Base-by-base conservation (phyloP, 2,113 vertebrate species). In the Pavo muticus region DNA sequence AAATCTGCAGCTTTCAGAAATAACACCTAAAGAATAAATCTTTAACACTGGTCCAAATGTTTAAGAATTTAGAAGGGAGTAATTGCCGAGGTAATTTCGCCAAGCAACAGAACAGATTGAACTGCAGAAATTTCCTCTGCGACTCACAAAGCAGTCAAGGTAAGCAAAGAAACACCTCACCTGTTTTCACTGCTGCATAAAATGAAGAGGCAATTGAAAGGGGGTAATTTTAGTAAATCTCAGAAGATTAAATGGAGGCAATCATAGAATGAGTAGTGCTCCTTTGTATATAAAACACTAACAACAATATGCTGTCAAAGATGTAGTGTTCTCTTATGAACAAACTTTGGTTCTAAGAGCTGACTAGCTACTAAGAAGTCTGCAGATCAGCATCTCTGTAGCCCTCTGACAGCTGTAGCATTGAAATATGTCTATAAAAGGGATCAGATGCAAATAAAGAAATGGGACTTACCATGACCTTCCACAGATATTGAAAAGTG, bases 201-300 rank as follows among this genome's bases (percentile, higher is more conserved):
- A 95, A 95, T 27, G 42, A 87, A 82, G 91, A 92, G 3, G 15
- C 10, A 56, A 52, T 39, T 93, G 74, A 91, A 93, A 68, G 48
- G 75, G 75, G 11, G 35, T 84, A 92, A 96, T 96, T 94, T 91
- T 84, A 82, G 76, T 67, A 95, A 93, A 93, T 95, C 65, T 92
- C 25, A 8, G 72, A 76, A 67, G 87, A 94, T 88, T 96, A 93
- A 96, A 91, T 93, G 64, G 89, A 96, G 57, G 30, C 72, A 95
- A 81, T 57, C 68, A 93, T 27, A 84, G 68, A 95, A 93, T 45
- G 69, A 90, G 40, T 82, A 80, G 68, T 68, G 39, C 27, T 96
- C 25, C 59, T 94, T 95, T 97, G 76, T 97, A 85, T 90, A 96
- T 86, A 88, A 93, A 96, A 93, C 67, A 87, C 64, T 79, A 94